Evolutionary conservation across 2,888 invertebrate species (phyloP), one percentile per base, ranked within the genome.

Genomic region (Drosophila anceps): DNA sequence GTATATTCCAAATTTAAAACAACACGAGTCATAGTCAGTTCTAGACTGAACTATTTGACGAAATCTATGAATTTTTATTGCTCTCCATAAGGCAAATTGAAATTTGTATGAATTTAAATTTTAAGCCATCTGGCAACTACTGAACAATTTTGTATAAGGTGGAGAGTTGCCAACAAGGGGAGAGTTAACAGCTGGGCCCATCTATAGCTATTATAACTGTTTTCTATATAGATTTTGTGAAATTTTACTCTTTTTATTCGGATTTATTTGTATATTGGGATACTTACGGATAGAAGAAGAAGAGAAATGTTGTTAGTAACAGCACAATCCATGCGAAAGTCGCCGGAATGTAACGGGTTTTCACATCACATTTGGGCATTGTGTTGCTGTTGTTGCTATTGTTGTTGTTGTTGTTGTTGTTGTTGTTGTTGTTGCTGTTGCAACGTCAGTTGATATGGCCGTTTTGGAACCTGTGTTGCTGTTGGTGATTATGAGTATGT

Each of bases 281-380:
- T 89, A 98, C 98, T 98, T 95, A 99, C 98, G 98, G 98, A 94
- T 97, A 98, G 94, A 97, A 97, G 95, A 98, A 99, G 95, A 98
- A 99, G 91, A 98, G 95, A 92, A 96, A 96, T 90, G 98, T 98
- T 90, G 98, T 97, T 93, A 96, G 96, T 93, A 99, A 95, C 90
- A 99, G 95, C 92, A 99, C 95, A 89, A 97, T 96, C 99, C 99
- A 99, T 93, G 99, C 99, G 95, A 98, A 98, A 93, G 98, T 97
- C 94, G 99, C 99, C 94, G 99, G 99, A 95, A 98, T 96, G 94
- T 97, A 98, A 95, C 98, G 97, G 94, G 98, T 98, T 94, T 97
- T 97, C 94, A 97, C 96, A 95, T 98, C 98, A 95, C 98, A 98
- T 96, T 96, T 97, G 95, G 98, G 97, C 98, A 98, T 98, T 86